Conservation (phyloP, 2,888 invertebrate genomes). For the Netelia virgata region DNA sequence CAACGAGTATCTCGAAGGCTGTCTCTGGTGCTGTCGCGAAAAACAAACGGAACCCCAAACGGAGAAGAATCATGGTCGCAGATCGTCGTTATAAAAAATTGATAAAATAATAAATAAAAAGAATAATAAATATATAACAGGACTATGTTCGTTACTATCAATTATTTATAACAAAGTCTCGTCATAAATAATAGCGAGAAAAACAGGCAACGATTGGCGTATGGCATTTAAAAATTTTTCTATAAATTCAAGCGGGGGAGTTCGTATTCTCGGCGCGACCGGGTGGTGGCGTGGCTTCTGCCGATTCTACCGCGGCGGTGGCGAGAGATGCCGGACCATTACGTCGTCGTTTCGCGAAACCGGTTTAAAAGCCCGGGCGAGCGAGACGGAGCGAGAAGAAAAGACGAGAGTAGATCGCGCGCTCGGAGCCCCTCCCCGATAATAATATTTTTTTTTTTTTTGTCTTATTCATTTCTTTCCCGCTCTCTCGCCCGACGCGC, state of each 20-base stretch:
- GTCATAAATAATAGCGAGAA: too few species aligned
- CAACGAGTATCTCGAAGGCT: constrained; percentile 20
- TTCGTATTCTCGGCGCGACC: constrained; percentile 65
- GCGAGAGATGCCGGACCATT: constrained; percentile 70
- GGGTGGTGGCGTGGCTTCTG: constrained; percentile 59
- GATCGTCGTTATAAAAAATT: too few species aligned
- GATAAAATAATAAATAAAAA: too few species aligned
- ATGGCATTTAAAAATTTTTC: not conserved
- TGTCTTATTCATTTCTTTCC: constrained; percentile 15
- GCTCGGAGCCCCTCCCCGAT: constrained; percentile 44
- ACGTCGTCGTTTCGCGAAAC: constrained; percentile 77
- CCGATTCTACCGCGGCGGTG: constrained; percentile 55
- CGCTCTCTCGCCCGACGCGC: constrained; percentile 23
- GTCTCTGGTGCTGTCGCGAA: constrained; percentile 21
- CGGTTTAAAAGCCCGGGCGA: constrained; percentile 72
- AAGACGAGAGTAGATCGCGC: constrained; percentile 52
- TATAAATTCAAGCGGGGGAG: constrained; percentile 49
- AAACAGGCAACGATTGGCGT: not conserved
- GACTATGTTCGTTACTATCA: too few species aligned
- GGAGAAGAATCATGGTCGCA: too few species aligned
- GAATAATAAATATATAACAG: too few species aligned
- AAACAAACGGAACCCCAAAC: not conserved
- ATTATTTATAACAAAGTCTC: too few species aligned
- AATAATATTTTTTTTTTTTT: constrained; percentile 30
- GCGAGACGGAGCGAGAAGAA: constrained; percentile 23